A percentile compares a stretch with the other conserved stretches of the same genome.
Evolutionary conservation across 2,797 vertebrate species (phyloP).

Genomic region (Varecia variegata): DNA sequence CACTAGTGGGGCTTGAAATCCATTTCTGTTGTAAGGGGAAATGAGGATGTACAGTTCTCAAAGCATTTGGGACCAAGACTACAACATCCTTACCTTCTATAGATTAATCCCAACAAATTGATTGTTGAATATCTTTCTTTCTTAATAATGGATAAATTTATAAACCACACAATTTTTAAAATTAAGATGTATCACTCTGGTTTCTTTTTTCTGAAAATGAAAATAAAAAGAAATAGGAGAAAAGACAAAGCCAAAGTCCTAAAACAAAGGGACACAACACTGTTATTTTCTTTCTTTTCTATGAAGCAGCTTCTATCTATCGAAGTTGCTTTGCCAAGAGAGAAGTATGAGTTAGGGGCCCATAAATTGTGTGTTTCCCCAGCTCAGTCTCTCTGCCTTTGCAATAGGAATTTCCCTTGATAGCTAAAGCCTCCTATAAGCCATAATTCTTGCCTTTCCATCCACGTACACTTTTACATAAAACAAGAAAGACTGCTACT

Average conservation of each 20-base stretch:
- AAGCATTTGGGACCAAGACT: not conserved
- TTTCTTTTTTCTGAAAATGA: slow-evolving; percentile 1
- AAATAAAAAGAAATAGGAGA: not conserved
- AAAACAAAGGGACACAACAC: not conserved
- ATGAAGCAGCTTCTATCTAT: slow-evolving; percentile 47
- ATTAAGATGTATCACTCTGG: not conserved
- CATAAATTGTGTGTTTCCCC: slow-evolving; percentile 66
- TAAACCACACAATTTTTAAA: not conserved
- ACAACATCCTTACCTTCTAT: not conserved
- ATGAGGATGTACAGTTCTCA: not conserved
- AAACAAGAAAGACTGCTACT: slow-evolving; percentile 60
- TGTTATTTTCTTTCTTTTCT: not conserved
- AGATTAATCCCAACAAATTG: not conserved
- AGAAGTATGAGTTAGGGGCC: slow-evolving; percentile 64
- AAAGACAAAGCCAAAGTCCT: not conserved
- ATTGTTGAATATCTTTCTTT: not conserved
- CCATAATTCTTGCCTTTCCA: slow-evolving; percentile 71
- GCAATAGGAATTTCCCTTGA: slow-evolving; percentile 70
- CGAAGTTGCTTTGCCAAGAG: slow-evolving; percentile 51
- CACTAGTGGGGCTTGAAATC: not conserved
- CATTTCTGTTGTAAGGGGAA: not conserved
- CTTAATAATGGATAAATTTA: not conserved
- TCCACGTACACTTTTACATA: slow-evolving; percentile 64
- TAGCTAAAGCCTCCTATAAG: slow-evolving; percentile 40
- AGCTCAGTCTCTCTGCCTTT: slow-evolving; percentile 58